phyloP scores from a whole-genome alignment of 2,888 invertebrate species.

The Flexamia atlantica region DNA sequence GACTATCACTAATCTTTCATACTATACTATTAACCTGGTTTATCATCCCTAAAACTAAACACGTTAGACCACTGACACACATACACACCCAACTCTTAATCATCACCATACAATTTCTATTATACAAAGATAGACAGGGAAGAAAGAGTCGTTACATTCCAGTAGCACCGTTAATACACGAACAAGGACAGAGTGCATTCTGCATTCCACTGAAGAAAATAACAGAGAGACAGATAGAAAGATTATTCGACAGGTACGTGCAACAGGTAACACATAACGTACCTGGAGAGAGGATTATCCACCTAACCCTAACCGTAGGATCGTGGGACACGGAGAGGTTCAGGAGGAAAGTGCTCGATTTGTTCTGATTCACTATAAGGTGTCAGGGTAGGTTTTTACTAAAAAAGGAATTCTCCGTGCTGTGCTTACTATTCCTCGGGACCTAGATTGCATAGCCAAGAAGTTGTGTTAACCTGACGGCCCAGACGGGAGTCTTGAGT shows the following conservation, averaged over 20 bases:
- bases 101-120: neutral
- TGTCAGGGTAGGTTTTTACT: conserved; percentile 45
- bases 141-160: conserved; percentile 39
- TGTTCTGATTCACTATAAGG: conserved; percentile 18
- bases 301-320: conserved; percentile 3
- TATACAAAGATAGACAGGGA: conserved; percentile 21
- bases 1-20: too few relatives aligned
- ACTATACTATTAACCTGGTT: too few relatives aligned
- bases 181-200: conserved; percentile 43
- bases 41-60: neutral
- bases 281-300: conserved; percentile 38
- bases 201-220: conserved; percentile 34
- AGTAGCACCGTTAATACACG: conserved; percentile 45
- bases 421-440: conserved; percentile 64
- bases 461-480: conserved; percentile 76
- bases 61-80: neutral
- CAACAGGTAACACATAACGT: conserved; percentile 53
- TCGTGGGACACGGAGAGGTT: neutral
- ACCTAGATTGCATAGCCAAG: conserved; percentile 65
- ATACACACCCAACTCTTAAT: too few relatives aligned
- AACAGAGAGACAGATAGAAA: conserved; percentile 22
- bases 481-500: conserved; percentile 90
- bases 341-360: conserved; percentile 27
- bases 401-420: conserved; percentile 60
- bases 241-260: conserved; percentile 21